Evolutionary conservation across 2,888 invertebrate genomes (phyloP).

Genomic region (Lasioglossum villosulum): DNA sequence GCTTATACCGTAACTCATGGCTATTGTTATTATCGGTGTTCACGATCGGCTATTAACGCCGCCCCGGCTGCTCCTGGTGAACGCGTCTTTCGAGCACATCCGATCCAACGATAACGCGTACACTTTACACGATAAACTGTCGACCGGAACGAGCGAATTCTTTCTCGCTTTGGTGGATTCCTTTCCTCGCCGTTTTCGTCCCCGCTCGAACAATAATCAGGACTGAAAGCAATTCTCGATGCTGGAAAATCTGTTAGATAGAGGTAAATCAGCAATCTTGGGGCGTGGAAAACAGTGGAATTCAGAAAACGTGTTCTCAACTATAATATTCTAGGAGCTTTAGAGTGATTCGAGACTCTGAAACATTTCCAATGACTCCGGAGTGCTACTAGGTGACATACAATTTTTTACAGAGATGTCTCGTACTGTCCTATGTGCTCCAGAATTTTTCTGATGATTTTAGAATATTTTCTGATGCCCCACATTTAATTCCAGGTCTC

Average conservation of each 20-base stretch:
- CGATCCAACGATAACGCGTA: constrained; percentile 35
- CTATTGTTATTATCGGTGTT: constrained; percentile 67
- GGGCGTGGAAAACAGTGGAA: neutral
- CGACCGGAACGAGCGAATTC: neutral
- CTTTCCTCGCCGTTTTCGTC: neutral
- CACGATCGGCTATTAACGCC: constrained; percentile 65
- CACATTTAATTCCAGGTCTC: neutral
- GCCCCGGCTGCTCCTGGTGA: constrained; percentile 50
- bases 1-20: constrained; percentile 62
- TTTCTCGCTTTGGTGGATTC: neutral
- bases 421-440: neutral
- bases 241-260: neutral
- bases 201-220: neutral
- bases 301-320: neutral
- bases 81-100: constrained; percentile 39
- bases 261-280: too few species aligned
- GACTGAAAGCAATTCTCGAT: neutral
- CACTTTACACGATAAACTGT: constrained; percentile 17
- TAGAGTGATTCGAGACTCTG: neutral
- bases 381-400: too few species aligned
- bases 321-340: neutral
- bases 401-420: neutral
- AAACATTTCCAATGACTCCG: neutral
- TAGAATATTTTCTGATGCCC: neutral
- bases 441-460: neutral